These are phyloP conservation scores for Monochamus alternatus DNA, from an alignment of 2,888 invertebrate species.

Conservation along the genomic window DNA sequence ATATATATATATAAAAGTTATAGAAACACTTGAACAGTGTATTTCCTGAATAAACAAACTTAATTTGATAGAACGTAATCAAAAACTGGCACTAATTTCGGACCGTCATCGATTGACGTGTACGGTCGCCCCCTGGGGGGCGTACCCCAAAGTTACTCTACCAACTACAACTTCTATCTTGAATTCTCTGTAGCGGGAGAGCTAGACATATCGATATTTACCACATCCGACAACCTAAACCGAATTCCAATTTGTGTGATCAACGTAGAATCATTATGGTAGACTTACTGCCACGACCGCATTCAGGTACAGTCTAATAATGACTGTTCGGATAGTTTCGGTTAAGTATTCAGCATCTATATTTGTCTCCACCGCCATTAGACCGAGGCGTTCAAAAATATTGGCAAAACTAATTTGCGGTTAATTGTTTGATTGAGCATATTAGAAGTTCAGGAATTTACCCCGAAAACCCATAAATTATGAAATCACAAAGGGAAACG, in stretches of 20 bases:
- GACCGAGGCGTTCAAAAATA: not conserved
- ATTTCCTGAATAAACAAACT: no score
- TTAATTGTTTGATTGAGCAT: not conserved
- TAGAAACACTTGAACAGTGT: no score
- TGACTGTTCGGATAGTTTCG: constrained; percentile 10
- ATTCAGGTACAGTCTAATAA: constrained; percentile 35
- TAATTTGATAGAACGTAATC: no score
- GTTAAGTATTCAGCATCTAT: constrained; percentile 4
- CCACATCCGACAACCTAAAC: constrained; percentile 40
- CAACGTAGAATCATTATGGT: constrained; percentile 41
- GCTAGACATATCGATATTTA: constrained; percentile 40
- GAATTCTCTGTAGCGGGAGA: constrained; percentile 17
- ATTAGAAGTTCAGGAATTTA: not conserved
- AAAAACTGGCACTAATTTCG: no score
- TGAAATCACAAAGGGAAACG: no score
- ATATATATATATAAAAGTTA: no score
- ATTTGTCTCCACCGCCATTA: not conserved
- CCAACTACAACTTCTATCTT: constrained; percentile 19
- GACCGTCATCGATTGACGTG: no score
- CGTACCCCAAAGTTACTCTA: constrained; percentile 4
- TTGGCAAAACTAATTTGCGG: not conserved
- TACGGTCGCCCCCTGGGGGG: not conserved
- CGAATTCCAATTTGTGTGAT: constrained; percentile 45
- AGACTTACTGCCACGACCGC: constrained; percentile 26
- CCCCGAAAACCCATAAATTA: no score